Percentiles rank a stretch among this genome's conserved stretches.
Evolutionary conservation across 2,113 vertebrate genomes (phyloP).

Genomic region (Oenanthe melanoleuca): DNA sequence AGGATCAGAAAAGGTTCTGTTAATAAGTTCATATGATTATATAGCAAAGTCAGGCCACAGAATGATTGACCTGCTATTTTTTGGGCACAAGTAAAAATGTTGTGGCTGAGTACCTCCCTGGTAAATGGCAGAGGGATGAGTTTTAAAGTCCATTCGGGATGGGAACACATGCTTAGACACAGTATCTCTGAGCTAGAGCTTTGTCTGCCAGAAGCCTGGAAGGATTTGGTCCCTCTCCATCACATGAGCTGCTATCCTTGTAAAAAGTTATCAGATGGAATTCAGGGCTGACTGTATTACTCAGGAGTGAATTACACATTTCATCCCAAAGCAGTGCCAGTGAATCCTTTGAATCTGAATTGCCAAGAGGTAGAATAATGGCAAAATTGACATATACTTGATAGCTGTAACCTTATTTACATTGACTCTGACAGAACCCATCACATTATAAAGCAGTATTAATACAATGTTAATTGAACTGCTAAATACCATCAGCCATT

Average conservation of each 20-base stretch:
- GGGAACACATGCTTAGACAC: accelerated
- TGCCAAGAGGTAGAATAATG: not conserved
- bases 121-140: not conserved
- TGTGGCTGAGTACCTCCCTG: not conserved
- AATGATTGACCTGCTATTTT: not conserved
- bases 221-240: not conserved
- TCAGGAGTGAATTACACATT: not conserved
- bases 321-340: not conserved
- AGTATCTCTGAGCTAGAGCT: not conserved
- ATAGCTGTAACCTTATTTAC: slow-evolving; percentile 68
- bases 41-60: not conserved
- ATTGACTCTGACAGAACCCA: slow-evolving; percentile 27
- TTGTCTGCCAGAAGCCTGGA: not conserved
- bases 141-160: not conserved
- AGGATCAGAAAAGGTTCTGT: not conserved
- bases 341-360: slow-evolving; percentile 28
- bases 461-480: slow-evolving; percentile 43
- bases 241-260: accelerated
- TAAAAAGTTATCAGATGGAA: accelerated
- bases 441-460: slow-evolving; percentile 31
- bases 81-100: not conserved
- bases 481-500: slow-evolving; percentile 22
- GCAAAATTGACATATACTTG: slow-evolving; percentile 25
- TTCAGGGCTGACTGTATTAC: not conserved
- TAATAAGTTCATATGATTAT: not conserved